Percentiles rank a stretch among this genome's conserved stretches.
phyloP scores from a whole-genome alignment of 2,113 vertebrate genomes.

The Oryzias melastigma region DNA sequence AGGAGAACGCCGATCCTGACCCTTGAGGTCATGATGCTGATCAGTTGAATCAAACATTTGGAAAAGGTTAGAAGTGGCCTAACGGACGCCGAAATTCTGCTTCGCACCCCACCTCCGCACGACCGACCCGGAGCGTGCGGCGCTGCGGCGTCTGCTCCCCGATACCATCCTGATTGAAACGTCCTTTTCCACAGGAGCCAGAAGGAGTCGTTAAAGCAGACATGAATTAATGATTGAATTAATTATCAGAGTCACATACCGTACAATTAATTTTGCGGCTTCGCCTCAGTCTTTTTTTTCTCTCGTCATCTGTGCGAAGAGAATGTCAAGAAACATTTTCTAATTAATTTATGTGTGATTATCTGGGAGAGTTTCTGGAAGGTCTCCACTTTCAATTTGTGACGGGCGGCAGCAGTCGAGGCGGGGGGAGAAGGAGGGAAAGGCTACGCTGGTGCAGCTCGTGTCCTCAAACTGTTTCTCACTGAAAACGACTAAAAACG shows the following conservation, averaged over 20 bases:
- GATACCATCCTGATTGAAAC: constrained; percentile 71
- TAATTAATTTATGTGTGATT: constrained; percentile 85
- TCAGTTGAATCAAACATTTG: no score
- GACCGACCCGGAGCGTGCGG: constrained; percentile 7
- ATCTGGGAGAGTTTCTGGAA: constrained; percentile 81
- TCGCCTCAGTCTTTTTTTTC: constrained; percentile 77
- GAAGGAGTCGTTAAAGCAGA: constrained; percentile 80
- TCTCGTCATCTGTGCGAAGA: constrained; percentile 66
- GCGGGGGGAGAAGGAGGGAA: constrained; percentile 35
- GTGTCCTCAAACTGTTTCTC: constrained; percentile 9
- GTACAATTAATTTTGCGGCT: constrained; percentile 83
- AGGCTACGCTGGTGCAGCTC: constrained; percentile 17
- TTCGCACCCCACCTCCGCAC: constrained; percentile 21
- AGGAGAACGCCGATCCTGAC: no score
- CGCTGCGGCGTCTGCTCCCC: not conserved
- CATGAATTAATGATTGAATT: constrained; percentile 83
- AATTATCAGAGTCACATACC: constrained; percentile 83
- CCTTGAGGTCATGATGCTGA: no score
- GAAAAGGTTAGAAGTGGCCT: no score
- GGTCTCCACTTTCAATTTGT: constrained; percentile 82
- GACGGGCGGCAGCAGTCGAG: constrained; percentile 64
- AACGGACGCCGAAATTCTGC: constrained; percentile 16
- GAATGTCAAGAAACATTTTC: constrained; percentile 85
- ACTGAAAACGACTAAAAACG: constrained; percentile 7
- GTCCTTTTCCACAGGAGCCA: constrained; percentile 62